Percentiles rank a stretch among this genome's conserved stretches.
Conservation (phyloP, 2,113 vertebrate species). For the Ploceus nigricollis region DNA sequence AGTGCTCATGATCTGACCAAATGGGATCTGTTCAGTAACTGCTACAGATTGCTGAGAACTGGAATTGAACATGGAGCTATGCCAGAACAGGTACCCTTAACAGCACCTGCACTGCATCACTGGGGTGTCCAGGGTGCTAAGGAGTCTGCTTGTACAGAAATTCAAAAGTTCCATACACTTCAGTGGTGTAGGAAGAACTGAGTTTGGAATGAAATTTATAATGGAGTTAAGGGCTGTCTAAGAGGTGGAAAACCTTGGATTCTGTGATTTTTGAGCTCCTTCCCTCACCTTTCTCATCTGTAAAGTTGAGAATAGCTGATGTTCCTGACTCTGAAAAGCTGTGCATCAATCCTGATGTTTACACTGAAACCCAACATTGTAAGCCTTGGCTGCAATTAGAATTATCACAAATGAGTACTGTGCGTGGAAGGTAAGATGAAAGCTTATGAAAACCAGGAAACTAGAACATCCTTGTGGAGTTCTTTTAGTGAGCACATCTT, state of each 20-base stretch:
- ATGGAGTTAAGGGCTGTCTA: neutral
- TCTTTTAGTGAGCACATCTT: neutral
- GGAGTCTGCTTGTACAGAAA: neutral
- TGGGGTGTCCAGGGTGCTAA: neutral
- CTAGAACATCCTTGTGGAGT: neutral
- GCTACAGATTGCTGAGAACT: constrained; percentile 94
- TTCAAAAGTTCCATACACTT: neutral
- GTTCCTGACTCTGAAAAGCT: neutral
- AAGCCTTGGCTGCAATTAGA: neutral
- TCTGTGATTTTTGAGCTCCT: neutral
- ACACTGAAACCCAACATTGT: neutral
- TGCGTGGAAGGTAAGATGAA: neutral
- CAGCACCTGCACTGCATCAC: neutral
- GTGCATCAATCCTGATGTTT: neutral
- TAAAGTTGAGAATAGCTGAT: neutral
- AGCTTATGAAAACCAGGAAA: neutral
- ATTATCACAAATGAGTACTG: neutral
- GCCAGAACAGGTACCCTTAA: constrained; percentile 88
- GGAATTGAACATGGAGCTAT: constrained; percentile 98
- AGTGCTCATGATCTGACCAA: constrained; percentile 97
- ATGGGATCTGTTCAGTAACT: constrained; percentile 98
- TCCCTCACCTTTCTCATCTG: neutral
- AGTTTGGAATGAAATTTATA: neutral
- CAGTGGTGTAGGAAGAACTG: neutral
- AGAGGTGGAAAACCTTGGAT: neutral